Conservation (phyloP, 2,113 vertebrate species). For the Platichthys flesus region DNA sequence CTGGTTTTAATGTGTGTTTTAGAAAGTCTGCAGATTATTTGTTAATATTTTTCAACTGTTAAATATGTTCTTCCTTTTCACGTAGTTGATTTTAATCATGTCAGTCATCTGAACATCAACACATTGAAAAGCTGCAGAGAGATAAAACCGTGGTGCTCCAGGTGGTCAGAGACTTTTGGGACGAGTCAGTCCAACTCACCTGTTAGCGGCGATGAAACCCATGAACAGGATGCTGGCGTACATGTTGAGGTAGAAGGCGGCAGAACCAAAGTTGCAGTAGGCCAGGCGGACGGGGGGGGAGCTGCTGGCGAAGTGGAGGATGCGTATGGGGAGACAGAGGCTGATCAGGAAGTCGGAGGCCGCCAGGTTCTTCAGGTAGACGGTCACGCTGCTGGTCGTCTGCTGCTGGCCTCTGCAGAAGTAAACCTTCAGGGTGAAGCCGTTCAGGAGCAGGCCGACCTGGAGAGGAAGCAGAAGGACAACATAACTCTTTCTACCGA, state of each 20-base stretch:
- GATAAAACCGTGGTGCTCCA: too few relatives aligned
- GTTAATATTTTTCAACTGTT: too few relatives aligned
- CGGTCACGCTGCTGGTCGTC: constrained; percentile 58
- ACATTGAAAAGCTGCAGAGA: too few relatives aligned
- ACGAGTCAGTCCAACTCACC: constrained; percentile 41
- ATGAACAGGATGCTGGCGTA: constrained; percentile 85
- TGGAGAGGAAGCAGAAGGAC: constrained; percentile 4
- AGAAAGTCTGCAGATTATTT: too few relatives aligned
- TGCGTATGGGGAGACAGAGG: constrained; percentile 73
- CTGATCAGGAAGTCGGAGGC: constrained; percentile 78
- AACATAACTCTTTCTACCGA: too few relatives aligned
- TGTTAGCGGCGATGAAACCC: constrained; percentile 80
- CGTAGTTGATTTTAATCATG: too few relatives aligned
- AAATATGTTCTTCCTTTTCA: too few relatives aligned
- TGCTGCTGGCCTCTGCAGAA: constrained; percentile 53
- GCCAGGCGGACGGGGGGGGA: constrained; percentile 12
- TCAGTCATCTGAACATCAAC: too few relatives aligned
- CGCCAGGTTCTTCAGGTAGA: constrained; percentile 82
- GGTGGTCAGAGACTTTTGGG: too few relatives aligned
- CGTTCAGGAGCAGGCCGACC: constrained; percentile 75
- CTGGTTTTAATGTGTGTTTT: too few relatives aligned
- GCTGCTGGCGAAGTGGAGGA: constrained; percentile 54
- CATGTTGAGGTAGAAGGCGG: constrained; percentile 81
- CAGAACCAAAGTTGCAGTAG: constrained; percentile 76
- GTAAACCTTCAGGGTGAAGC: constrained; percentile 76